Percentiles rank a stretch among this genome's conserved stretches.
Conservation (phyloP, 2,797 vertebrate species). For the Anguilla anguilla region DNA sequence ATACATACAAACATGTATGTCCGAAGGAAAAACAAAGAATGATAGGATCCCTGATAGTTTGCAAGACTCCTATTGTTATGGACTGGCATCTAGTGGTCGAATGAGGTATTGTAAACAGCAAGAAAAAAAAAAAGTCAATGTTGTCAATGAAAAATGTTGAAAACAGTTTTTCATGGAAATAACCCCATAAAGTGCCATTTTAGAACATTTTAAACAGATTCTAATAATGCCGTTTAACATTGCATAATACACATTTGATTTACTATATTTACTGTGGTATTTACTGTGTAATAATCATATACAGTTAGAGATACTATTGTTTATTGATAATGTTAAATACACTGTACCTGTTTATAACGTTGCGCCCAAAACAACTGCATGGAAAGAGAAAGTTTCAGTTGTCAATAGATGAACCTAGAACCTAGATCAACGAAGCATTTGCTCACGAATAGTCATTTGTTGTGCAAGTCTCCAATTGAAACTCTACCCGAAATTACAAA, state of each 20-base stretch:
- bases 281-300: too few relatives aligned
- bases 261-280: neutral
- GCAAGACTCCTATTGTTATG: conserved; percentile 50
- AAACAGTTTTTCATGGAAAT: neutral
- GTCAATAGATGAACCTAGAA: too few relatives aligned
- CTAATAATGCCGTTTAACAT: neutral
- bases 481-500: too few relatives aligned
- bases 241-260: neutral
- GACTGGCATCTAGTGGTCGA: conserved; percentile 69
- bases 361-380: too few relatives aligned
- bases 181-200: neutral
- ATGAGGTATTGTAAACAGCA: neutral
- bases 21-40: neutral
- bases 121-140: neutral
- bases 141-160: neutral
- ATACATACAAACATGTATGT: neutral
- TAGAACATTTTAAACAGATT: neutral
- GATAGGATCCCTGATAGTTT: neutral
- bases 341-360: too few relatives aligned
- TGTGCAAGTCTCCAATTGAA: too few relatives aligned
- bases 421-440: too few relatives aligned
- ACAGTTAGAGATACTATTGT: too few relatives aligned
- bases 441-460: too few relatives aligned
- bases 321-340: too few relatives aligned
- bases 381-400: too few relatives aligned